Percentiles rank a stretch among this genome's conserved stretches.
Conservation (phyloP, 92 coral and sea anemone genomes). For the Porites cylindrica region DNA sequence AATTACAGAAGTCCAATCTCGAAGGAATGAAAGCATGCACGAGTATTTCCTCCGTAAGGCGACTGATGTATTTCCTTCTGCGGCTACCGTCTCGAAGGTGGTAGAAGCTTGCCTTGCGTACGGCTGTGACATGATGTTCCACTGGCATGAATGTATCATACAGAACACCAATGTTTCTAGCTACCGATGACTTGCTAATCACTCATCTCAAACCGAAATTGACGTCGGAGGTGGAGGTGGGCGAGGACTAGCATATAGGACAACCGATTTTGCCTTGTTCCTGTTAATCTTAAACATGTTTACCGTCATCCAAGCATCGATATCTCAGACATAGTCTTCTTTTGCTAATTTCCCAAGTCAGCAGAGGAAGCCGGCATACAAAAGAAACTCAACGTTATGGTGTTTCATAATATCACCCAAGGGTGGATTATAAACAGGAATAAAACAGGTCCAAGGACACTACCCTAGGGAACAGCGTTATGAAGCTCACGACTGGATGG, state of each 20-base stretch:
- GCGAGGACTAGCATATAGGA: conserved; percentile 6
- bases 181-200: conserved; percentile 21
- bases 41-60: conserved; percentile 27
- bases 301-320: too few species aligned
- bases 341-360: too few species aligned
- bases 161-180: too few species aligned
- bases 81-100: conserved; percentile 44
- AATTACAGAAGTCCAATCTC: conserved; percentile 45
- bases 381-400: too few species aligned
- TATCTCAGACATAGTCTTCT: too few species aligned
- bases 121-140: conserved; percentile 46
- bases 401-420: too few species aligned
- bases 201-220: conserved; percentile 48
- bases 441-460: too few species aligned
- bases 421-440: too few species aligned
- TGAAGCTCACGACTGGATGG: too few species aligned
- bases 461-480: too few species aligned
- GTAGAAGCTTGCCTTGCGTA: conserved; percentile 48
- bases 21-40: conserved; percentile 51
- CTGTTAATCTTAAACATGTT: too few species aligned
- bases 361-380: too few species aligned
- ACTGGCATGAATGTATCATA: conserved; percentile 29
- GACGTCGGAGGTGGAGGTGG: conserved; percentile 35
- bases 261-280: not conserved
- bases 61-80: conserved; percentile 45